Base-by-base conservation (phyloP, 1,140 invertebrate species). In the Ceratina calcarata region DNA sequence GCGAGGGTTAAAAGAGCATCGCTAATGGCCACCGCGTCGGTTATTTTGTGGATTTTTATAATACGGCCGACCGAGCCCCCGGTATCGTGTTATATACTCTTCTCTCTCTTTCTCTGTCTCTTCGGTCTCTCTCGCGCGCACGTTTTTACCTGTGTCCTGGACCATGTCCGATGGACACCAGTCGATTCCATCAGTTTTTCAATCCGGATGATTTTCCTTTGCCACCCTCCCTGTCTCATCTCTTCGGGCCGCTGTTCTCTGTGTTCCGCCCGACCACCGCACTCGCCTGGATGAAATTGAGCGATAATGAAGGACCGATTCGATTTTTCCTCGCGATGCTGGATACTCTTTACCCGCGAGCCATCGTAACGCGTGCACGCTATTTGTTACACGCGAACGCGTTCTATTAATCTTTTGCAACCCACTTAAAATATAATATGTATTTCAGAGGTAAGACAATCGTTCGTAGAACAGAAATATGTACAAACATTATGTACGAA, bases 1-100 rank as follows among this genome's bases (percentile, higher is more conserved):
- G 87, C 88, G 87, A 89, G 89, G 90, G 91, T 92, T 93, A 92
- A 93, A 93, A 93, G 92, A 93, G 92, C 92, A 93, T 93, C 88
- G 91, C 92, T 93, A 93, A 93, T 93, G 92, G 89, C 91, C 80
- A 87, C 92, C 90, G 90, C 90, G 91, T 93, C 90, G 90, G 92
- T 92, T 93, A 93, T 93, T 93, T 93, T 93, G 92, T 91, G 92
- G 92, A 93, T 93, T 93, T 93, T 93, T 93, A 91, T 93, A 93
- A 92, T 92, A 92, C 89, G 85, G 81, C 78, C 81, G 77, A 64
- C 62, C 79, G 71, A 61, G 27, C 71, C 71, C 74, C 61, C 27
- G 27, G 73, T 81, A 24, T 45, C 45, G 37, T 27, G 55, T 58
- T 45, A 45, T 45, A 45, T 45, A 45, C 37, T 10, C 37, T 45